Percentiles rank a stretch among this genome's conserved stretches.
Evolutionary conservation across 2,888 invertebrate species (phyloP).

Genomic region (Myathropa florea): DNA sequence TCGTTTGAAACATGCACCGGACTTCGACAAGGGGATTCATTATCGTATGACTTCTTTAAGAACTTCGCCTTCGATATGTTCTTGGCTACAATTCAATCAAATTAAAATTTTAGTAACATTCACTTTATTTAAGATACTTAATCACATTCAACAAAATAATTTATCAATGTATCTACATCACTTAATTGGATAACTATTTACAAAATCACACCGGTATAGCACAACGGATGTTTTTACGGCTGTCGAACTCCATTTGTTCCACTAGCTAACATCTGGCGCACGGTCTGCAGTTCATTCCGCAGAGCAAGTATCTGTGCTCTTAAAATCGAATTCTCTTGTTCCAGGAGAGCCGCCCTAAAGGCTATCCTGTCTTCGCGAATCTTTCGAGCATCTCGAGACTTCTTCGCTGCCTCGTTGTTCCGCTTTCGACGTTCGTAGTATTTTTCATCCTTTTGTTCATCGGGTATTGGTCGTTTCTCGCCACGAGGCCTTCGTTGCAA

Average conservation of each 20-base stretch:
- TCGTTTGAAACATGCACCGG: too few species aligned
- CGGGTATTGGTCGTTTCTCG: conserved; percentile 92
- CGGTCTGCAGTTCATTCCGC: conserved; percentile 85
- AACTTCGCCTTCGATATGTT: too few species aligned
- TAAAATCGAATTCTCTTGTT: conserved; percentile 93
- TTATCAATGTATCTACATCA: background rate
- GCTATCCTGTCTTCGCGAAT: conserved; percentile 95
- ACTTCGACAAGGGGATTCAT: too few species aligned
- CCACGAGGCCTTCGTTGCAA: conserved; percentile 85
- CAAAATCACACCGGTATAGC: conserved; percentile 12
- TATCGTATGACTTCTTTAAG: too few species aligned
- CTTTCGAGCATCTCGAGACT: conserved; percentile 93
- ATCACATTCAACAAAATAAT: conserved; percentile 23
- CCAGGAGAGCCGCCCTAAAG: conserved; percentile 90
- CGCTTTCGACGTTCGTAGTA: conserved; percentile 93
- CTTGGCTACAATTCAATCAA: too few species aligned
- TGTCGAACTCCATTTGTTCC: conserved; percentile 14
- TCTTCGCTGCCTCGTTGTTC: conserved; percentile 96
- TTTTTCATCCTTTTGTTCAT: conserved; percentile 93
- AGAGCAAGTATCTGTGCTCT: conserved; percentile 90
- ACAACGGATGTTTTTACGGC: background rate
- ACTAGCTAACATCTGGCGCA: conserved; percentile 74
- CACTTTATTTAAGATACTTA: background rate
- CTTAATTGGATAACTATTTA: conserved; percentile 34
- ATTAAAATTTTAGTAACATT: background rate